Evolutionary conservation across 2,113 vertebrate species (phyloP), one percentile per base, ranked within the genome.

Genomic region (Pteropus alecto): DNA sequence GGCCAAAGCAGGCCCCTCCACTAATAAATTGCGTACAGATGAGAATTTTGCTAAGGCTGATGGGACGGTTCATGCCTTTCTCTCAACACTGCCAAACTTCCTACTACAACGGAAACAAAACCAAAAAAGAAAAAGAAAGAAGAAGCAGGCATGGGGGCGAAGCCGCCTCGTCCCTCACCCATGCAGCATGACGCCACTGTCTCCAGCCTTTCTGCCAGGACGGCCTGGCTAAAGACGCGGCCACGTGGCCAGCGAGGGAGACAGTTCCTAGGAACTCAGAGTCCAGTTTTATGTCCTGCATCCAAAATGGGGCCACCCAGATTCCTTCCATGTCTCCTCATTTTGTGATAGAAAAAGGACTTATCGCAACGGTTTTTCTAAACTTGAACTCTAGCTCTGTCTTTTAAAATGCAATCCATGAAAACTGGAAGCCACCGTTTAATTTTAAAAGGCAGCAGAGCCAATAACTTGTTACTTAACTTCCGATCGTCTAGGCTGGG

Each of bases 301-400:
- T 26, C 46, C 43, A 28, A 33, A 35, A 51, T 2, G 3, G n/a
- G 35, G 56, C 35, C 70, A 38, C 65, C 58, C 22, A 10, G 1
- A 4, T 30, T 38, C 74, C 89, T 70, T 12, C 10, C 7, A 33
- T 33, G 28, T 87, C 79, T 91, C 92, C 56, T 93, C 5, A 70
- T 97, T 96, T 95, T 90, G 67, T 51, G 83, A 79, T 65, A 28
- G 56, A 89, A 98, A 97, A 93, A 92, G 65, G 85, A 91, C 90
- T 92, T 51, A 67, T 41, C 43, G 56, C 93, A 76, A 93, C 73
- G 74, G 38, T 84, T 61, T 95, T 43, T 61, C 74, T 90, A 43
- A 88, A 76, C 68, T 88, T 67, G 63, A 89, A 91, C 71, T n/a
- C 71, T 43, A 71, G 71, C 51, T 30, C 68, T 84, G 51, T 77